phyloP scores from a whole-genome alignment of 2,888 invertebrate genomes.

The Melinopterus prodromus region DNA sequence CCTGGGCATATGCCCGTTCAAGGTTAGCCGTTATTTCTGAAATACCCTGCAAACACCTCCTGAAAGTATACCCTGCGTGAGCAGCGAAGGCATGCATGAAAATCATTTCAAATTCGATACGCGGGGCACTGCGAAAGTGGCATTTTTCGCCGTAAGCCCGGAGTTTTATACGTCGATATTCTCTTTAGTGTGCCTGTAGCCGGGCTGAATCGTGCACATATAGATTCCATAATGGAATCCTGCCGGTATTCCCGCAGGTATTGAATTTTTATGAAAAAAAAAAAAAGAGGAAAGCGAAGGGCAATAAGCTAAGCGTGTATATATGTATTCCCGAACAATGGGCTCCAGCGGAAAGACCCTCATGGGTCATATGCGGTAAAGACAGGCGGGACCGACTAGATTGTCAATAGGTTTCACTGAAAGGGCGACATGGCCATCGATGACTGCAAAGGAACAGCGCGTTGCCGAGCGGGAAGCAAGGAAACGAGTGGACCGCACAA shows the following conservation, averaged over 20 bases:
- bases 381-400: slow-evolving; percentile 19
- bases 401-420: slow-evolving; percentile 19
- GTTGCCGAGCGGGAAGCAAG: slow-evolving; percentile 33
- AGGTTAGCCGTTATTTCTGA: too few relatives aligned
- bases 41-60: not conserved
- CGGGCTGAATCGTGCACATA: slow-evolving; percentile 32
- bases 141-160: slow-evolving; percentile 33
- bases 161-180: slow-evolving; percentile 35
- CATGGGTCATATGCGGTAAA: slow-evolving; percentile 23
- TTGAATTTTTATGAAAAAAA: slow-evolving; percentile 44
- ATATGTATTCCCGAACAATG: slow-evolving; percentile 38
- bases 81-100: slow-evolving; percentile 31
- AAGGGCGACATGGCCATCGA: not conserved
- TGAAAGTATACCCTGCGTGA: slow-evolving; percentile 13
- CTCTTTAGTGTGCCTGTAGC: slow-evolving; percentile 32
- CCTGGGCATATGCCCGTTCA: too few relatives aligned
- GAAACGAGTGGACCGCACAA: slow-evolving; percentile 44
- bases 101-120: slow-evolving; percentile 36
- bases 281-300: slow-evolving; percentile 32
- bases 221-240: slow-evolving; percentile 35
- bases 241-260: slow-evolving; percentile 32
- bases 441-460: slow-evolving; percentile 39
- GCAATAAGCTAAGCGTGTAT: slow-evolving; percentile 29
- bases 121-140: slow-evolving; percentile 30
- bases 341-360: slow-evolving; percentile 29